Conservation (phyloP, 2,888 invertebrate species). For the Morpho deidamia region DNA sequence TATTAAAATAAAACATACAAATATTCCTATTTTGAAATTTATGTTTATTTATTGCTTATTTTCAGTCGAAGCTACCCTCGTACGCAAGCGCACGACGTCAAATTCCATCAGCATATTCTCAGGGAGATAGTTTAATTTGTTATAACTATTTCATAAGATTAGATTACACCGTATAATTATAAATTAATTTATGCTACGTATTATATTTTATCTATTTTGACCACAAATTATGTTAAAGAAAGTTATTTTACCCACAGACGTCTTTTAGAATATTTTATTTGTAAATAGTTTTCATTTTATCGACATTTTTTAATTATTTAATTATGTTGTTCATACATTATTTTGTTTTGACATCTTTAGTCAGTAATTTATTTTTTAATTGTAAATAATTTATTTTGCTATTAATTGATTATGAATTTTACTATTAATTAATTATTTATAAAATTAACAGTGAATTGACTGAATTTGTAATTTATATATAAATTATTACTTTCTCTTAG, state of each 20-base stretch:
- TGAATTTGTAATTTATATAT: constrained; percentile 48
- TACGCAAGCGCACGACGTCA: constrained; percentile 84
- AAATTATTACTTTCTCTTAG: constrained; percentile 26
- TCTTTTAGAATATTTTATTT: constrained; percentile 22
- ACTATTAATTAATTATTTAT: too few species aligned
- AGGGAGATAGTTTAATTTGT: constrained; percentile 79
- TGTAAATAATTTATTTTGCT: constrained; percentile 35
- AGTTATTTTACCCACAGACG: constrained; percentile 3
- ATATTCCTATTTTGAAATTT: not conserved
- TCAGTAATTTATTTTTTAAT: constrained; percentile 13
- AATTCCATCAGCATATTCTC: constrained; percentile 88
- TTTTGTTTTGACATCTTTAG: constrained; percentile 15
- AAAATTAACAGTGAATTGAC: constrained; percentile 45
- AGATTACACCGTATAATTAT: constrained; percentile 2
- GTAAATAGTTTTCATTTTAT: constrained; percentile 23
- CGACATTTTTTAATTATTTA: constrained; percentile 18
- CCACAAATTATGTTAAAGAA: constrained; percentile 9
- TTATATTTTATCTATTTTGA: constrained; percentile 4
- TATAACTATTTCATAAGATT: constrained; percentile 1
- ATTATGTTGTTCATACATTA: constrained; percentile 22
- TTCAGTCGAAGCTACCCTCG: constrained; percentile 84
- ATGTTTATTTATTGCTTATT: constrained; percentile 23
- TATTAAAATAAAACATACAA: too few species aligned
- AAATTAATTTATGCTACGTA: constrained; percentile 1
- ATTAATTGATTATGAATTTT: constrained; percentile 25